Conservation (phyloP, 2,113 vertebrate genomes). For the Cryptotis parvus region DNA sequence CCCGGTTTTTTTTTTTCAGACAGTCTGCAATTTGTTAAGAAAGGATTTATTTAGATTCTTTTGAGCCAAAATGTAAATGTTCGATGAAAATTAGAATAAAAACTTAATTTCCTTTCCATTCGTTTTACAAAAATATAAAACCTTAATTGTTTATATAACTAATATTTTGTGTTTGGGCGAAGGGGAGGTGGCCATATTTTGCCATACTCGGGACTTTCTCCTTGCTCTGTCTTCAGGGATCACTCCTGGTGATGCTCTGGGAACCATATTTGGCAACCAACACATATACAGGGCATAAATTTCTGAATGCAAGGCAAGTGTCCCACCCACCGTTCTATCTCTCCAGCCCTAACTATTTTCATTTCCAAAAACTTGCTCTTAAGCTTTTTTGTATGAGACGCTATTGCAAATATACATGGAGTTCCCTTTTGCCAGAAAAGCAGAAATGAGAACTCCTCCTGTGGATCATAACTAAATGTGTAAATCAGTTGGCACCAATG, state of each 20-base stretch:
- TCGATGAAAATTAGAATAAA: constrained; percentile 39
- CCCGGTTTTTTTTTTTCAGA: constrained; percentile 57
- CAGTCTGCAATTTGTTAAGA: constrained; percentile 53
- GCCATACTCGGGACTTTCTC: too few relatives aligned
- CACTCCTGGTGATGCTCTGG: too few relatives aligned
- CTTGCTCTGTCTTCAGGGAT: too few relatives aligned
- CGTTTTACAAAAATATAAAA: constrained; percentile 38
- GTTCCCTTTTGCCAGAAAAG: background rate
- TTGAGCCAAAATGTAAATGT: constrained; percentile 43
- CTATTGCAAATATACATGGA: constrained; percentile 4
- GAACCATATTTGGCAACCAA: too few relatives aligned
- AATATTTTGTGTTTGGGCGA: background rate
- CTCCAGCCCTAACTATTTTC: background rate
- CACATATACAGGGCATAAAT: too few relatives aligned
- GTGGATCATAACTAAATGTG: background rate
- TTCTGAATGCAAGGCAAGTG: too few relatives aligned
- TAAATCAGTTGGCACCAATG: background rate
- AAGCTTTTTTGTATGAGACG: background rate
- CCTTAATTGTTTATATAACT: constrained; percentile 22
- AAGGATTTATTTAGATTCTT: constrained; percentile 73
- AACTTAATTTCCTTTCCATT: constrained; percentile 58
- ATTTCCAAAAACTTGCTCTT: background rate
- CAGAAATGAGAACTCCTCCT: background rate
- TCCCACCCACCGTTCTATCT: too few relatives aligned
- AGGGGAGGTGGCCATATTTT: too few relatives aligned